A percentile compares a stretch with the other conserved stretches of the same genome.
Evolutionary conservation across 2,797 vertebrate genomes (phyloP).

Genomic region (Nothura maculosa): DNA sequence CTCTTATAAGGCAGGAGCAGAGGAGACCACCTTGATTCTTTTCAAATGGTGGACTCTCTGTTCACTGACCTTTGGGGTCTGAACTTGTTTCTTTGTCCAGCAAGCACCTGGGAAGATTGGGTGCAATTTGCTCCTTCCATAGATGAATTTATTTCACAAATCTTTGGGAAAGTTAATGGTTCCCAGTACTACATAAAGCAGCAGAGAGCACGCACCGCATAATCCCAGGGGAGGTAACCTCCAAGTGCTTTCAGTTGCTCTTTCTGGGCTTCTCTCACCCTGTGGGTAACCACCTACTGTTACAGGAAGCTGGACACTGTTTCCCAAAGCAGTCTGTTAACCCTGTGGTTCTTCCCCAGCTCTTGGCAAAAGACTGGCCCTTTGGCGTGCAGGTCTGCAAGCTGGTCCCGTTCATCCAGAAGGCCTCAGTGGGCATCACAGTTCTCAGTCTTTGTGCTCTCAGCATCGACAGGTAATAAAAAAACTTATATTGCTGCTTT

Average conservation of each 20-base stretch:
- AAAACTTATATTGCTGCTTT: fast-evolving
- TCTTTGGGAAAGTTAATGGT: fast-evolving
- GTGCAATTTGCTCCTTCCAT: background rate
- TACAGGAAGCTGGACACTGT: fast-evolving
- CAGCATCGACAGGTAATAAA: conserved; percentile 89
- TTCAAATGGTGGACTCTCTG: background rate
- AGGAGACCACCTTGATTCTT: no score
- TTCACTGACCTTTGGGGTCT: background rate
- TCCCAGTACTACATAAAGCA: background rate
- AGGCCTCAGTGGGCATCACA: conserved; percentile 91
- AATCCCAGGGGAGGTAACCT: background rate
- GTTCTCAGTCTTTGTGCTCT: conserved; percentile 92
- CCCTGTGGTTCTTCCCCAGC: conserved; percentile 66
- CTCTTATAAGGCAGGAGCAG: background rate
- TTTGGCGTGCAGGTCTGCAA: conserved; percentile 90
- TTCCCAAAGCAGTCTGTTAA: background rate
- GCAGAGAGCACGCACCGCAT: fast-evolving
- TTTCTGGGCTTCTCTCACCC: background rate
- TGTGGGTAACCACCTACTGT: background rate
- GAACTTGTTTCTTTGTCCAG: background rate
- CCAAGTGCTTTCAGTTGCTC: background rate
- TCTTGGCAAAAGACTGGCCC: conserved; percentile 90
- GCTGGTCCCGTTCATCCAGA: conserved; percentile 91
- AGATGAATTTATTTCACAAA: background rate
- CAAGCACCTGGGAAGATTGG: background rate